phyloP scores from a whole-genome alignment of 2,113 vertebrate genomes.

The Tor tambroides region DNA sequence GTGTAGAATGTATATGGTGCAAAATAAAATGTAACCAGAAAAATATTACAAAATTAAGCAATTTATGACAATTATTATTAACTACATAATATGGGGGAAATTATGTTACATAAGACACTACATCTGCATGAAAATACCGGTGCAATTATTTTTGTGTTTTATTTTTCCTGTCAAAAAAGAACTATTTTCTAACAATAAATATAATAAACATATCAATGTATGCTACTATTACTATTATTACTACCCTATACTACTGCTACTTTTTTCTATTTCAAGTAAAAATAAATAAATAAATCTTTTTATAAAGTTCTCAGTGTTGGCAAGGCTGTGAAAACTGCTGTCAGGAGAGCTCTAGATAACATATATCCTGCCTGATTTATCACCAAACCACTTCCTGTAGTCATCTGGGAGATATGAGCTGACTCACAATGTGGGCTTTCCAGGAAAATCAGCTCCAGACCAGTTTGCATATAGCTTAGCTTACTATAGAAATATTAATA shows the following conservation, averaged over 20 bases:
- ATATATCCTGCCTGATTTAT: neutral
- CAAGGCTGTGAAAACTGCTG: neutral
- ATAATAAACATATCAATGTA: neutral
- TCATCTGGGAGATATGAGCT: neutral
- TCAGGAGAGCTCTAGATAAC: neutral
- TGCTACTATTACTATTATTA: neutral
- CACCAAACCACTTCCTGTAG: conserved; percentile 12
- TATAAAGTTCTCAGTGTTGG: neutral
- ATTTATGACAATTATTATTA: neutral
- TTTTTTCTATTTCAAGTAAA: neutral
- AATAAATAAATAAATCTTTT: neutral
- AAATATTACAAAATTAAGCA: neutral
- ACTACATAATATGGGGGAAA: neutral
- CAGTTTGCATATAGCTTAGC: neutral
- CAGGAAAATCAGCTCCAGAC: neutral
- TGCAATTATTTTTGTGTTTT: too few species aligned
- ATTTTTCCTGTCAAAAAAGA: too few species aligned
- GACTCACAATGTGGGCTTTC: conserved; percentile 3
- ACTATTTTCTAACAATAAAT: too few species aligned
- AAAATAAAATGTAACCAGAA: neutral
- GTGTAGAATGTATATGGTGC: neutral
- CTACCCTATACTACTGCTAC: too few species aligned
- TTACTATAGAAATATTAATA: neutral
- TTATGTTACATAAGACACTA: neutral
- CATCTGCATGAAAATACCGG: too few species aligned